phyloP scores from a whole-genome alignment of 2,797 vertebrate species.

The Gouania willdenowi region DNA sequence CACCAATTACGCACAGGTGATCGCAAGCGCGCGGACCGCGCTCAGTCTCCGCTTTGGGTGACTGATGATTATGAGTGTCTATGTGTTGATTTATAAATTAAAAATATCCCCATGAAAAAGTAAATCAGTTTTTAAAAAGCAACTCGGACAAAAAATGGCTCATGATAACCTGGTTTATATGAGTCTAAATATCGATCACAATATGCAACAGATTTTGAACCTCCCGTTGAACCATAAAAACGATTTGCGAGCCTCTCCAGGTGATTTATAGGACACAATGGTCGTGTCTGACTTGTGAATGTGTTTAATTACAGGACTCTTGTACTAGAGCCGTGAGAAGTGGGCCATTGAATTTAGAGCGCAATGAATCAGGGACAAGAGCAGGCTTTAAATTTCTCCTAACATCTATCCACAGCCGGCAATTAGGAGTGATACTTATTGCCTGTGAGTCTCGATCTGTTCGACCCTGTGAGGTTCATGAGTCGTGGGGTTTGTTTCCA shows the following conservation, averaged over 20 bases:
- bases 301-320: conserved; percentile 61
- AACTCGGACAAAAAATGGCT: too few species aligned
- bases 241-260: conserved; percentile 36
- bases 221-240: not conserved
- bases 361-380: conserved; percentile 56
- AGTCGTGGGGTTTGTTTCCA: conserved; percentile 6
- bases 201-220: not conserved
- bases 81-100: too few species aligned
- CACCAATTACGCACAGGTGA: too few species aligned
- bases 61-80: too few species aligned
- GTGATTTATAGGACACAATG: conserved; percentile 41
- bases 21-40: too few species aligned
- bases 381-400: conserved; percentile 51
- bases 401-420: conserved; percentile 44
- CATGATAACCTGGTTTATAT: too few species aligned
- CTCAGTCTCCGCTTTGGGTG: too few species aligned
- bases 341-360: conserved; percentile 54
- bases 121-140: too few species aligned
- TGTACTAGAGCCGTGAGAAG: conserved; percentile 45
- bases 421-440: conserved; percentile 44
- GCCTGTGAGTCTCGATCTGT: conserved; percentile 41
- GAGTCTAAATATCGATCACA: too few species aligned
- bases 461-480: conserved; percentile 38
- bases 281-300: conserved; percentile 47
- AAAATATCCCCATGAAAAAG: too few species aligned